Conservation (phyloP, 2,797 vertebrate species). For the Danio kyathit region DNA sequence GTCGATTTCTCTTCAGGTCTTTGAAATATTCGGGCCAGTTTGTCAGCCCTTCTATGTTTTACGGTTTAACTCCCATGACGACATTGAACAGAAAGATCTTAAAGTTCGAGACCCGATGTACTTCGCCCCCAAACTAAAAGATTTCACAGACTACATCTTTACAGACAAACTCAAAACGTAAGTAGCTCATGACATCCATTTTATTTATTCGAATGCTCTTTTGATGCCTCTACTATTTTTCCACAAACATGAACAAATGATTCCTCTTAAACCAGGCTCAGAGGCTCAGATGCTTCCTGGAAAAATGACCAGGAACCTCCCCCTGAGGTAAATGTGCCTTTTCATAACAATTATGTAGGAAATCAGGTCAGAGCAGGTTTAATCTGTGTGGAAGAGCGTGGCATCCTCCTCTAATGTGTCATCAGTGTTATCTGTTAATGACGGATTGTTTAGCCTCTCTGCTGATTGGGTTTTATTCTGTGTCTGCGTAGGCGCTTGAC, state of each 20-base stretch:
- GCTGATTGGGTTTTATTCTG: conserved; percentile 4
- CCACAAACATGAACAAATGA: not conserved
- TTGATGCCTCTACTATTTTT: not conserved
- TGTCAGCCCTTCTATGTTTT: conserved; percentile 90
- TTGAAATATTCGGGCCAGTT: conserved; percentile 94
- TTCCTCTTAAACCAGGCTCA: conserved; percentile 73
- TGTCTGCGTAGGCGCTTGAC: conserved; percentile 83
- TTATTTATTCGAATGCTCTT: not conserved
- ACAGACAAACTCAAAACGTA: conserved; percentile 86
- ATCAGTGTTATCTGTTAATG: not conserved
- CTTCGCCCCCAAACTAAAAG: conserved; percentile 86
- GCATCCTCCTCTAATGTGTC: not conserved
- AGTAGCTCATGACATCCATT: conserved; percentile 64
- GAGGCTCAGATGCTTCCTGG: conserved; percentile 96
- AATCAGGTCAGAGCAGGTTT: conserved; percentile 19
- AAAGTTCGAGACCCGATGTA: conserved; percentile 83
- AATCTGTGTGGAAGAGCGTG: not conserved
- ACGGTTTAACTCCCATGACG: conserved; percentile 86
- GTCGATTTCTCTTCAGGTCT: conserved; percentile 80
- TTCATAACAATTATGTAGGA: conserved; percentile 7
- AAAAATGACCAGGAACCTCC: conserved; percentile 95
- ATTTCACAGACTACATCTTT: conserved; percentile 92
- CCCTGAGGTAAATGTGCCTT: conserved; percentile 78
- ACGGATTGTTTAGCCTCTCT: not conserved
- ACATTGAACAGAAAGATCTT: conserved; percentile 83